These are phyloP conservation scores for Neoniphon sammara DNA, from an alignment of 2,797 vertebrate species.

Conservation along the genomic window DNA sequence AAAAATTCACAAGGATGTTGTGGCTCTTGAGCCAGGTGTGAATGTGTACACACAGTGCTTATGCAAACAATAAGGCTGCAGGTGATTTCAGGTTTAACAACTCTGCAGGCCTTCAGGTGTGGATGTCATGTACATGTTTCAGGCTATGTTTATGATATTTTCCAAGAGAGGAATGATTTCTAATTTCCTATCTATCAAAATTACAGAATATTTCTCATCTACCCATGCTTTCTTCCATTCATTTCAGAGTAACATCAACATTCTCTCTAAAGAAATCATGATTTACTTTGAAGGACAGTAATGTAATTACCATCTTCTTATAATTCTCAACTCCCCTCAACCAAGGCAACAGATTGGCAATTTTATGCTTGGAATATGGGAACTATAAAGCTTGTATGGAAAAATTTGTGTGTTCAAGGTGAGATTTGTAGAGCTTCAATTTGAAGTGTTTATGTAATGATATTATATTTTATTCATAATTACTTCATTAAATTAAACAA, in stretches of 20 bases:
- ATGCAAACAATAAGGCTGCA: slow-evolving; percentile 74
- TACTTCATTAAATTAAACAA: too few relatives aligned
- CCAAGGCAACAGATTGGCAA: too few relatives aligned
- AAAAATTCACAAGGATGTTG: slow-evolving; percentile 63
- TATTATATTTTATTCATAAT: background rate
- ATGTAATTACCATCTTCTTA: too few relatives aligned
- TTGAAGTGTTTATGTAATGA: background rate
- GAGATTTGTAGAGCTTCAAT: background rate
- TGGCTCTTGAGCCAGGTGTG: slow-evolving; percentile 69
- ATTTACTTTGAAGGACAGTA: too few relatives aligned
- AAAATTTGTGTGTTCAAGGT: background rate
- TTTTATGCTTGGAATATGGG: too few relatives aligned
- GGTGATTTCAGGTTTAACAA: slow-evolving; percentile 73
- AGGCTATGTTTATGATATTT: slow-evolving; percentile 50
- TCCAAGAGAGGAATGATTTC: slow-evolving; percentile 37
- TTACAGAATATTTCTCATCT: slow-evolving; percentile 17
- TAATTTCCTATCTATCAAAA: slow-evolving; percentile 31
- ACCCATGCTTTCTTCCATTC: slow-evolving; percentile 24
- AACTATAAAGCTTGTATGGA: too few relatives aligned
- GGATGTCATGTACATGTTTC: slow-evolving; percentile 68
- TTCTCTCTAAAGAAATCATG: too few relatives aligned
- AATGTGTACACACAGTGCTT: slow-evolving; percentile 76
- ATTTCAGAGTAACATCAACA: slow-evolving; percentile 16
- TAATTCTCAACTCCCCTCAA: too few relatives aligned
- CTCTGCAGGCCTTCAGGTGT: slow-evolving; percentile 69